Evolutionary conservation across 2,797 vertebrate species (phyloP).

Genomic region (Eospalax fontanierii): DNA sequence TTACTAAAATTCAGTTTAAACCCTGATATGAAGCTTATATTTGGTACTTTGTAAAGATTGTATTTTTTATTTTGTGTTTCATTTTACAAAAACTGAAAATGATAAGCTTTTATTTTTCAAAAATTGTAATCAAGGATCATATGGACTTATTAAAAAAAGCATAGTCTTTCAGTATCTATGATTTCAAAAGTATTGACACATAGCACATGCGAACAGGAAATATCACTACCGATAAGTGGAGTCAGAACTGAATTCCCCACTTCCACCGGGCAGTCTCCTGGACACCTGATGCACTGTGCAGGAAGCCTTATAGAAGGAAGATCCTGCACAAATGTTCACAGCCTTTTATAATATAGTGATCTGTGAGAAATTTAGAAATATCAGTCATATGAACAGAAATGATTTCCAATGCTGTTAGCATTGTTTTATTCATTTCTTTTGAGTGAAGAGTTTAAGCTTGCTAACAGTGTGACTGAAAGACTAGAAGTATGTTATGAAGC

Average conservation of each 20-base stretch:
- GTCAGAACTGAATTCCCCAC: background rate
- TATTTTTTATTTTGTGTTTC: background rate
- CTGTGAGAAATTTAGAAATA: background rate
- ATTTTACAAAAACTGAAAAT: slow-evolving; percentile 11
- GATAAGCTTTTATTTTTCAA: background rate
- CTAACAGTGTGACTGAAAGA: background rate
- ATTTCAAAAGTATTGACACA: background rate
- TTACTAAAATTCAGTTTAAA: background rate
- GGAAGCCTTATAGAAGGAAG: background rate
- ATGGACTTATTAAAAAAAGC: background rate
- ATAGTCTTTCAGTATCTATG: background rate
- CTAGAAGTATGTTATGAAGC: background rate
- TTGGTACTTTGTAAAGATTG: background rate
- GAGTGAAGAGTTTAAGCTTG: background rate
- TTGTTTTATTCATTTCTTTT: background rate
- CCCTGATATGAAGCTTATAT: background rate
- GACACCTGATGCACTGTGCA: no score
- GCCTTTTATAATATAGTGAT: background rate
- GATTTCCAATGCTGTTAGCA: background rate
- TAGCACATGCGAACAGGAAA: background rate
- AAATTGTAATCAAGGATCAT: background rate
- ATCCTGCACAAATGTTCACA: background rate
- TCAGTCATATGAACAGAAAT: background rate
- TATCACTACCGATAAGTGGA: background rate
- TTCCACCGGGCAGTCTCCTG: background rate